phyloP scores from a whole-genome alignment of 2,113 vertebrate genomes.

The Mormyrus lacerda region DNA sequence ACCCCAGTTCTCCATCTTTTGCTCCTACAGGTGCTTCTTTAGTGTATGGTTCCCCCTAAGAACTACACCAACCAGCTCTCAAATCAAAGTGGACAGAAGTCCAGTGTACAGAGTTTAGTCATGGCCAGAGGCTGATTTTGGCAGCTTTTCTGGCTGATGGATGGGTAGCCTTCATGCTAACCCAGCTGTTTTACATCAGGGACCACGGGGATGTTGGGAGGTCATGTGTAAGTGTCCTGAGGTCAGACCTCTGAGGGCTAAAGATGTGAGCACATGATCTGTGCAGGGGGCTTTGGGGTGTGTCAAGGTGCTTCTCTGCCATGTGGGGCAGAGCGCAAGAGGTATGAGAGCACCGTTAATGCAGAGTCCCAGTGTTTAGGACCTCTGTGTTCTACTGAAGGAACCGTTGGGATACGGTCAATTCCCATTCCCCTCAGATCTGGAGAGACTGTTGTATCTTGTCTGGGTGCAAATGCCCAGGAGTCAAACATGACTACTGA shows the following conservation, averaged over 20 bases:
- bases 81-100: neutral
- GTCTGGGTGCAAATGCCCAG: neutral
- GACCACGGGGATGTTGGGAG: too few relatives aligned
- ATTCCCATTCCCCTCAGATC: neutral
- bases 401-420: neutral
- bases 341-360: neutral
- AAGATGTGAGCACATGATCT: neutral
- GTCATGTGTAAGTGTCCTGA: neutral
- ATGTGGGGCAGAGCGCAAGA: neutral
- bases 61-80: neutral
- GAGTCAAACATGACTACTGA: neutral
- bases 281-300: neutral
- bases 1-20: neutral
- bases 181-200: neutral
- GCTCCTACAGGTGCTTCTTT: neutral
- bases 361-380: neutral
- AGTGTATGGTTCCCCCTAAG: neutral
- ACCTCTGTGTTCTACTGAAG: neutral
- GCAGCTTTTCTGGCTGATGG: neutral
- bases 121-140: neutral
- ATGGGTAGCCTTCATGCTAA: neutral
- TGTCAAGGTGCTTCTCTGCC: neutral
- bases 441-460: neutral
- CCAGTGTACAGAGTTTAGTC: neutral
- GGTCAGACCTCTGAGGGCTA: neutral